Conservation (phyloP, 2,888 invertebrate genomes). For the Hemithea aestivaria region DNA sequence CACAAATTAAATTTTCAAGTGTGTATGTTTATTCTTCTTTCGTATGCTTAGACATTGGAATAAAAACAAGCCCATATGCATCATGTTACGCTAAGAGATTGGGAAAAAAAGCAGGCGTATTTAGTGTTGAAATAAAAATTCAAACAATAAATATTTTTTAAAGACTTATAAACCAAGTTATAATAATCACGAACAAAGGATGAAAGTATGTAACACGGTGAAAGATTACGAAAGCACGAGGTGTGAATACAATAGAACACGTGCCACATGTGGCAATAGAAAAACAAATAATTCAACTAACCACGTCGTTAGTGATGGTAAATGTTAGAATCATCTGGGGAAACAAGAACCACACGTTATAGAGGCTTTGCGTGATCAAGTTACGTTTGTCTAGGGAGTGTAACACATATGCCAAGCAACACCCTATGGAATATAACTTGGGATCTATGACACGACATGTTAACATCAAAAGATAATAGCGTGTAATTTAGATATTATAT, state of each 20-base stretch:
- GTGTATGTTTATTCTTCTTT: too few relatives aligned
- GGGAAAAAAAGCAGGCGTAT: too few relatives aligned
- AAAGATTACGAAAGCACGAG: conserved; percentile 36
- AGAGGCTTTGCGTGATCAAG: conserved; percentile 48
- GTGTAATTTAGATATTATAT: conserved; percentile 31
- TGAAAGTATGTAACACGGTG: conserved; percentile 30
- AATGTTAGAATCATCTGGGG: conserved; percentile 43
- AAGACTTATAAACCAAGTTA: conserved; percentile 22
- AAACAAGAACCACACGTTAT: conserved; percentile 52
- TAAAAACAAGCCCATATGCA: too few relatives aligned
- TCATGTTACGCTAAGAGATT: too few relatives aligned
- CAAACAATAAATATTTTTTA: too few relatives aligned
- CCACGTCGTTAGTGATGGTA: conserved; percentile 24
- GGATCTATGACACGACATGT: conserved; percentile 38
- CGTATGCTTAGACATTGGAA: too few relatives aligned
- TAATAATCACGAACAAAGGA: conserved; percentile 28
- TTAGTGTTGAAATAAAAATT: too few relatives aligned
- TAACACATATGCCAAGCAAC: conserved; percentile 32
- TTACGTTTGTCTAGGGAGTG: conserved; percentile 37
- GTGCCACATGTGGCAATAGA: conserved; percentile 44
- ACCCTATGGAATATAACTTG: conserved; percentile 30
- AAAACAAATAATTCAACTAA: conserved; percentile 41
- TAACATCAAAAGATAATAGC: conserved; percentile 40
- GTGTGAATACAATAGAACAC: conserved; percentile 51
- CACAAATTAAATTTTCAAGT: too few relatives aligned